These are phyloP conservation scores for Ornithoptera alexandrae DNA, from an alignment of 2,888 invertebrate genomes.

Conservation along the genomic window DNA sequence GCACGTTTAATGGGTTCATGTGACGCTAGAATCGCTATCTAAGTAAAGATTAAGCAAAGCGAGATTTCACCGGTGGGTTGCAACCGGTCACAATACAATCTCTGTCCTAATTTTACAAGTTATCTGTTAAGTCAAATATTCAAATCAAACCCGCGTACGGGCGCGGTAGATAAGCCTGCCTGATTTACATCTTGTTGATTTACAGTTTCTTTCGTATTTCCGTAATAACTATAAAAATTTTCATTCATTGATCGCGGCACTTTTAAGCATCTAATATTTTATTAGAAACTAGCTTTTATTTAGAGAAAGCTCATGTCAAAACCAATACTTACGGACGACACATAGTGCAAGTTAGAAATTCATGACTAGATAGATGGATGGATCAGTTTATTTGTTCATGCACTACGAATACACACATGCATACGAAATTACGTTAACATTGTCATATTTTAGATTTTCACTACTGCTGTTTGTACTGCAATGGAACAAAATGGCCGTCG, in stretches of 20 bases:
- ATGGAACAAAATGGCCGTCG: no score
- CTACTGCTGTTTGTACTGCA: no score
- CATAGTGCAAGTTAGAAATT: background rate
- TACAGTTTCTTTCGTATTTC: conserved; percentile 19
- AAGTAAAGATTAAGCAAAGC: conserved; percentile 38
- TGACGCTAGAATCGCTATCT: conserved; percentile 35
- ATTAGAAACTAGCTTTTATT: no score
- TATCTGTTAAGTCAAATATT: conserved; percentile 67
- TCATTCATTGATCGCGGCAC: background rate
- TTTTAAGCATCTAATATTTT: background rate
- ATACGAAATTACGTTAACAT: no score
- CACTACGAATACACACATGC: no score
- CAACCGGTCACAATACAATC: conserved; percentile 55
- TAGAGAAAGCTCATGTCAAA: no score
- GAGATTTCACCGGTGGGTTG: conserved; percentile 37
- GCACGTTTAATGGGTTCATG: conserved; percentile 27
- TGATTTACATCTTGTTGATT: conserved; percentile 41
- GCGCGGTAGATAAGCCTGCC: conserved; percentile 47
- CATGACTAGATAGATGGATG: no score
- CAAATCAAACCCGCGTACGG: conserved; percentile 48
- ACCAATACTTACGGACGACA: background rate
- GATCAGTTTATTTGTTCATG: no score
- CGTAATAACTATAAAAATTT: conserved; percentile 24
- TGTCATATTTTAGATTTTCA: no score
- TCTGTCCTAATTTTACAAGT: conserved; percentile 64